A percentile compares a stretch with the other conserved stretches of the same genome.
Evolutionary conservation across 2,113 vertebrate species (phyloP).

Genomic region (Spilogale gracilis): DNA sequence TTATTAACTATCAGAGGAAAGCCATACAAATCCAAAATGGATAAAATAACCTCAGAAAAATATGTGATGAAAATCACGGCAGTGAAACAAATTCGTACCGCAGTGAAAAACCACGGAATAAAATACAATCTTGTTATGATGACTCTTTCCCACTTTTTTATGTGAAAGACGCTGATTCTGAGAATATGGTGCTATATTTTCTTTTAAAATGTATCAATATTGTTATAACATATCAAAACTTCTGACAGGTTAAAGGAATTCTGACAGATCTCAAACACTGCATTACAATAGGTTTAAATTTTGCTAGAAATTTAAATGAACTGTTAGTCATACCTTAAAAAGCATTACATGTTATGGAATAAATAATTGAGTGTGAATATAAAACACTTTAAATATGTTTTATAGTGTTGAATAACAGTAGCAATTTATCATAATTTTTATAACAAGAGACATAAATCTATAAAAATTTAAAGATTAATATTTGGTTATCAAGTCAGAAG

Average conservation of each 20-base stretch:
- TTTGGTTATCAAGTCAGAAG: background rate
- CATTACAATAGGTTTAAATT: slow-evolving; percentile 67
- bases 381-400: slow-evolving; percentile 6
- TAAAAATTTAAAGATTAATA: background rate
- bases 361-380: slow-evolving; percentile 9
- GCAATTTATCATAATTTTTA: background rate
- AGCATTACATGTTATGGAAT: background rate
- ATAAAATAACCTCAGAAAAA: slow-evolving; percentile 26
- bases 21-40: background rate
- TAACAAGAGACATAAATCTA: background rate
- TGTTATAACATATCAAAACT: slow-evolving; percentile 66
- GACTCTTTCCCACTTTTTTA: slow-evolving; percentile 25
- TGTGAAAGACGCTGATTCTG: slow-evolving; percentile 34
- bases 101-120: slow-evolving; percentile 22
- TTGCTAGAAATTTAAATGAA: slow-evolving; percentile 65
- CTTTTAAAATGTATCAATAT: slow-evolving; percentile 64
- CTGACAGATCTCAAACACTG: slow-evolving; percentile 61
- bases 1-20: slow-evolving; percentile 52
- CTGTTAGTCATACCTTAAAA: slow-evolving; percentile 63
- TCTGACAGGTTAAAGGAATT: slow-evolving; percentile 65
- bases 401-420: background rate
- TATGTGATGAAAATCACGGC: background rate
- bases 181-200: slow-evolving; percentile 36
- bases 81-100: background rate
- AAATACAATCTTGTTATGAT: slow-evolving; percentile 32